Evolutionary conservation across 1,140 invertebrate genomes (phyloP).

Genomic region (Lepidostoma basale): DNA sequence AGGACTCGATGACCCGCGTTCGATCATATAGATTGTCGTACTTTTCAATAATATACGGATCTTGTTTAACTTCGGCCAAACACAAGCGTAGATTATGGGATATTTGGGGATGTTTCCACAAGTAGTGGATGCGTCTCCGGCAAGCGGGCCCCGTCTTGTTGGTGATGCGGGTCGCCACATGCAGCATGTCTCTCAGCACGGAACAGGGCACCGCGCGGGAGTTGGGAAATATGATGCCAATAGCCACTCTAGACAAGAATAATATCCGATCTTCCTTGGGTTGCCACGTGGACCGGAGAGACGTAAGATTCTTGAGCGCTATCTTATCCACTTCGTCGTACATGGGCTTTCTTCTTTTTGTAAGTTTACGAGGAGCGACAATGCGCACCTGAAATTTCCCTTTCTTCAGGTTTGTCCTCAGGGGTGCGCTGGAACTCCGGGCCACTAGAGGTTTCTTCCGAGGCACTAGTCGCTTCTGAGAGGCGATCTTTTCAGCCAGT

Average conservation of each 20-base stretch:
- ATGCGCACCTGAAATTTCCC: conserved; percentile 29
- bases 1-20: not conserved
- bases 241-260: conserved; percentile 69
- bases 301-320: conserved; percentile 67
- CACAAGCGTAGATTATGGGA: conserved; percentile 12
- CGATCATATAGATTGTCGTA: conserved; percentile 20
- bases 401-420: not conserved
- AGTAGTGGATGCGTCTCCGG: conserved; percentile 66
- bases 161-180: conserved; percentile 55
- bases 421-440: not conserved
- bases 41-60: not conserved
- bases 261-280: conserved; percentile 66
- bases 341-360: not conserved
- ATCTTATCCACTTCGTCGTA: conserved; percentile 69
- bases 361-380: conserved; percentile 5
- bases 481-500: not conserved
- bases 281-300: conserved; percentile 65
- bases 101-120: conserved; percentile 57
- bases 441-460: conserved; percentile 26
- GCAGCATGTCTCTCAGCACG: conserved; percentile 37
- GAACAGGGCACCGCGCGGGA: conserved; percentile 51
- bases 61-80: conserved; percentile 29
- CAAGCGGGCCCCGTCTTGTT: conserved; percentile 73
- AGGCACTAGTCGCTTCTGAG: not conserved
- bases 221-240: conserved; percentile 64